A percentile compares a stretch with the other conserved stretches of the same genome.
These are phyloP conservation scores for Limanda limanda DNA, from an alignment of 2,113 vertebrate species.

Conservation along the genomic window DNA sequence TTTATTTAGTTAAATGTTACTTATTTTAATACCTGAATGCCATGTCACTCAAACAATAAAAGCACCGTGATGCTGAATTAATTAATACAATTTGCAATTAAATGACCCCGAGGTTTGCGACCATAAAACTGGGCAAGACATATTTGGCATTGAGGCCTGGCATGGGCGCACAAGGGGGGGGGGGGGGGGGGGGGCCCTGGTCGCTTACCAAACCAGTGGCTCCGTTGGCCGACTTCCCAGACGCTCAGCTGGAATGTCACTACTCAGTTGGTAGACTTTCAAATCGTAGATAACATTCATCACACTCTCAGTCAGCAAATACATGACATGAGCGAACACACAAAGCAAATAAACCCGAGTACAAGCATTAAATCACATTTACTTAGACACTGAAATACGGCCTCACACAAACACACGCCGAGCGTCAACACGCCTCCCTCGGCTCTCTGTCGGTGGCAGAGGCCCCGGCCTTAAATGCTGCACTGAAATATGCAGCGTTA, in stretches of 20 bases:
- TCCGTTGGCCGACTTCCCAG: slow-evolving; percentile 20
- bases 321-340: background rate
- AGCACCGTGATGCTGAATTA: background rate
- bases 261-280: slow-evolving; percentile 12
- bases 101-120: slow-evolving; percentile 7
- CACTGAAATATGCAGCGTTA: slow-evolving; percentile 58
- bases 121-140: background rate
- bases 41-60: background rate
- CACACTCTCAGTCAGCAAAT: background rate
- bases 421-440: background rate
- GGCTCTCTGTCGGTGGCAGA: slow-evolving; percentile 11
- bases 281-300: slow-evolving; percentile 1
- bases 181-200: background rate
- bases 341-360: background rate
- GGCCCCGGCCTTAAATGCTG: slow-evolving; percentile 43
- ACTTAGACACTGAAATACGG: slow-evolving; percentile 7
- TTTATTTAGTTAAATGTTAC: no score
- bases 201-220: slow-evolving; percentile 7
- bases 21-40: no score
- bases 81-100: background rate
- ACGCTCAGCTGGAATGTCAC: slow-evolving; percentile 15
- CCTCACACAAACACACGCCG: slow-evolving; percentile 1
- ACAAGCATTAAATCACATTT: background rate
- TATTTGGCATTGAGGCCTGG: background rate
- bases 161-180: background rate